Conservation (phyloP, 2,888 invertebrate genomes). For the Stenurella melanura region DNA sequence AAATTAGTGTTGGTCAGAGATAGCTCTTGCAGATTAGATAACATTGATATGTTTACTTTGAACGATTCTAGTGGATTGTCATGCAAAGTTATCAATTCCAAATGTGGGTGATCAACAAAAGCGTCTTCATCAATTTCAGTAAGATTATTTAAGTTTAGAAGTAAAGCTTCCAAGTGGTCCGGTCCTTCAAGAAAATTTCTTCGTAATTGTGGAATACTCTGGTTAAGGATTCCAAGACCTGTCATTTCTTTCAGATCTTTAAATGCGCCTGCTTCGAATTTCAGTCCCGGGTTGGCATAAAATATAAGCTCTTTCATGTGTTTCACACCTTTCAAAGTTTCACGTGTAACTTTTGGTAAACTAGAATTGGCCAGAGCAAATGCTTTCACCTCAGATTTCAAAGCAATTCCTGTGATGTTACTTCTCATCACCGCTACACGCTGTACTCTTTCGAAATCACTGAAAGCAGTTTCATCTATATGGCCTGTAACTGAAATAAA, state of each 20-base stretch:
- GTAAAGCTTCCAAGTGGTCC: not conserved
- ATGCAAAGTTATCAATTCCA: not conserved
- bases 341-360: not conserved
- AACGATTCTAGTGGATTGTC: not conserved
- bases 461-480: too few species aligned
- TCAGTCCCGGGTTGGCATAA: not conserved
- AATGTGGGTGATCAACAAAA: not conserved
- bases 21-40: not conserved
- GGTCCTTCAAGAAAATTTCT: not conserved
- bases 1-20: not conserved
- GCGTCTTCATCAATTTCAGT: not conserved
- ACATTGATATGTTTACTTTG: not conserved
- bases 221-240: not conserved
- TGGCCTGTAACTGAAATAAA: too few species aligned
- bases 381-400: not conserved
- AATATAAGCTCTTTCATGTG: not conserved
- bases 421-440: not conserved
- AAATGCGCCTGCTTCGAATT: constrained; percentile 1
- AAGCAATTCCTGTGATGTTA: not conserved
- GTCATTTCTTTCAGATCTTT: not conserved
- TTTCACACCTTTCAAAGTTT: not conserved
- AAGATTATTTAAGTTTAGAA: not conserved
- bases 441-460: too few species aligned
- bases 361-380: not conserved
- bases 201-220: not conserved